Evolutionary conservation across 2,797 vertebrate species (phyloP).

Genomic region (Molothrus aeneus): DNA sequence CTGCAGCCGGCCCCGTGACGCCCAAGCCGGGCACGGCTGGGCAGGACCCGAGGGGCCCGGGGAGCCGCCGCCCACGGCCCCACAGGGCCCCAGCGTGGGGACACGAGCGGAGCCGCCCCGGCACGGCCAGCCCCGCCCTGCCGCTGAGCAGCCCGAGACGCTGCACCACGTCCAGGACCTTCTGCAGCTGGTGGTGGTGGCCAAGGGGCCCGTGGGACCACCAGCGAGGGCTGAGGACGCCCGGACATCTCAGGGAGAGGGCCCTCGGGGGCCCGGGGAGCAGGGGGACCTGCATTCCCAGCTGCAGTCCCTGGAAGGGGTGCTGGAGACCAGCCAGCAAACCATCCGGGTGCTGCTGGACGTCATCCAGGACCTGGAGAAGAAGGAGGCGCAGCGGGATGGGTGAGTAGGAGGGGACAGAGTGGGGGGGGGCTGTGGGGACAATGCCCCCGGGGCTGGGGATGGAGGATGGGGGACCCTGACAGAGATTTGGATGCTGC

Average conservation of each 20-base stretch:
- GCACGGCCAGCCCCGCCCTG: conserved; percentile 44
- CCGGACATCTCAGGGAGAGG: conserved; percentile 55
- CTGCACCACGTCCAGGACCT: conserved; percentile 83
- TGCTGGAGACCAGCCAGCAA: conserved; percentile 79
- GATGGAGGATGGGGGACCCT: accelerated
- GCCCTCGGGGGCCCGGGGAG: conserved; percentile 45
- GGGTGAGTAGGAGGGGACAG: conserved; percentile 76
- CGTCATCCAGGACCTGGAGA: conserved; percentile 91
- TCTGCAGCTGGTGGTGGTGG: conserved; percentile 82
- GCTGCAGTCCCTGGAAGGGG: conserved; percentile 87
- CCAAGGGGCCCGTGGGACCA: conserved; percentile 79
- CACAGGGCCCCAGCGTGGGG: accelerated
- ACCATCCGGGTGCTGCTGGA: conserved; percentile 89
- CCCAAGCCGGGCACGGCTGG: neutral
- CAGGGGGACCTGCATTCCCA: conserved; percentile 83
- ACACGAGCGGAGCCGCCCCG: neutral
- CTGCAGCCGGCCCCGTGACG: neutral
- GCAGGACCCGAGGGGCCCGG: neutral
- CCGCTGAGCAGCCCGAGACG: conserved; percentile 75
- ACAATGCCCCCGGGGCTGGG: accelerated
- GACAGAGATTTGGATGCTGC: neutral
- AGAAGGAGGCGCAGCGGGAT: conserved; percentile 87
- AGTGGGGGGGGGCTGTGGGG: accelerated
- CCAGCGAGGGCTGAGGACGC: conserved; percentile 73
- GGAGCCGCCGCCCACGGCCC: neutral